phyloP scores from a whole-genome alignment of 2,888 invertebrate species.

The Eristalis arbustorum region DNA sequence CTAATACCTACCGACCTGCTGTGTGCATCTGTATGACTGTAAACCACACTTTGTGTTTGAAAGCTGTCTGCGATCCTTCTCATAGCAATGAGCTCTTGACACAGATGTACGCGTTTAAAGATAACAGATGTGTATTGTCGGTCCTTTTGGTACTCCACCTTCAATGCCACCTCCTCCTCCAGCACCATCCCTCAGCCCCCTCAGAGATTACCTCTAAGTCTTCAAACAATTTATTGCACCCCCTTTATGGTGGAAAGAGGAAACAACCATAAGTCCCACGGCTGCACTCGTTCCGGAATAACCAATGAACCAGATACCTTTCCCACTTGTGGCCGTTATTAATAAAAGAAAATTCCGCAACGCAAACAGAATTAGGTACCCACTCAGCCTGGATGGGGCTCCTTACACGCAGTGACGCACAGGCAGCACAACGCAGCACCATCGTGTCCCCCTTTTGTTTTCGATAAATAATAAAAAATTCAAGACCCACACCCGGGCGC shows the following conservation, averaged over 20 bases:
- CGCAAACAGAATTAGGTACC: conserved; percentile 12
- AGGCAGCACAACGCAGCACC: not conserved
- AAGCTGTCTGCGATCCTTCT: not conserved
- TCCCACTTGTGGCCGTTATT: not conserved
- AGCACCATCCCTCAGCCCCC: not conserved
- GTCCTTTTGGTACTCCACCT: not conserved
- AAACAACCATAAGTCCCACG: not conserved
- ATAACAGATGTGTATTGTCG: no score
- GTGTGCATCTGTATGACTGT: no score
- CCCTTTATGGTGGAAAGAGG: not conserved
- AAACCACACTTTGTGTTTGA: not conserved
- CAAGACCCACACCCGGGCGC: conserved; percentile 40
- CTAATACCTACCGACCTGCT: no score
- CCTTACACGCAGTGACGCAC: not conserved
- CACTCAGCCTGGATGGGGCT: not conserved
- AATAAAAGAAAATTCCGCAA: conserved; percentile 2
- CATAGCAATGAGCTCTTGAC: no score
- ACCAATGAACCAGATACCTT: not conserved
- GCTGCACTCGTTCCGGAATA: not conserved
- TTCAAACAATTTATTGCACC: not conserved
- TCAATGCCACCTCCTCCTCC: not conserved
- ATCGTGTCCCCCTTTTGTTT: conserved; percentile 4
- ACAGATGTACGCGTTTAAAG: no score
- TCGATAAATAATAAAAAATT: conserved; percentile 65
- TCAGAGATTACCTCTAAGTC: not conserved